A percentile compares a stretch with the other conserved stretches of the same genome.
Conservation (phyloP, 1,140 invertebrate species). For the Drosophila virilis region DNA sequence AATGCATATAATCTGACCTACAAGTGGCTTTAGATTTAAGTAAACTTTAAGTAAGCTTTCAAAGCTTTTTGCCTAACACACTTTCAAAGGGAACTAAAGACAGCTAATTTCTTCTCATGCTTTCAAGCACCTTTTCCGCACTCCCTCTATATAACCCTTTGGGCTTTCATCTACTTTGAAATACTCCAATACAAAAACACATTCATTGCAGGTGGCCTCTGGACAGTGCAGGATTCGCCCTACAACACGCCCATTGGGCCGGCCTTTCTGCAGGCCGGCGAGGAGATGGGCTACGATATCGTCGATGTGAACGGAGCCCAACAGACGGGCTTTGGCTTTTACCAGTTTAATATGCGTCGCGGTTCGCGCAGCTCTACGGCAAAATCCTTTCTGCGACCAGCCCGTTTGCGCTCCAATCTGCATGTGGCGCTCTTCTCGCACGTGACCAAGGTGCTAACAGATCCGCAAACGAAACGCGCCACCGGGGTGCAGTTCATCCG, state of each 20-base stretch:
- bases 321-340: slow-evolving; percentile 92
- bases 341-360: slow-evolving; percentile 92
- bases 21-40: too few species aligned
- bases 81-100: too few species aligned
- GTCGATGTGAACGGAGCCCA: slow-evolving; percentile 91
- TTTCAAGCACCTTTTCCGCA: too few species aligned
- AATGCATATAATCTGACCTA: too few species aligned
- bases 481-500: slow-evolving; percentile 92
- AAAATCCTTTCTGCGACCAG: slow-evolving; percentile 92
- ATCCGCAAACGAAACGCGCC: slow-evolving; percentile 88
- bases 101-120: too few species aligned
- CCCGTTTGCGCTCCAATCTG: slow-evolving; percentile 89
- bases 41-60: too few species aligned
- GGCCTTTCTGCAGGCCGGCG: slow-evolving; percentile 94
- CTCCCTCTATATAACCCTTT: too few species aligned
- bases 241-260: slow-evolving; percentile 92
- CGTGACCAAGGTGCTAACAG: slow-evolving; percentile 91
- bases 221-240: slow-evolving; percentile 92
- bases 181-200: background rate
- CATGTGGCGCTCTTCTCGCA: slow-evolving; percentile 91
- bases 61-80: too few species aligned
- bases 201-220: slow-evolving; percentile 88
- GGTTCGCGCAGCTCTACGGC: slow-evolving; percentile 91
- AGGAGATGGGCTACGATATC: slow-evolving; percentile 95
- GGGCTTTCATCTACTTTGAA: background rate